Evolutionary conservation across 2,113 vertebrate species (phyloP), one percentile per base, ranked within the genome.

Genomic region (Pipa parva): DNA sequence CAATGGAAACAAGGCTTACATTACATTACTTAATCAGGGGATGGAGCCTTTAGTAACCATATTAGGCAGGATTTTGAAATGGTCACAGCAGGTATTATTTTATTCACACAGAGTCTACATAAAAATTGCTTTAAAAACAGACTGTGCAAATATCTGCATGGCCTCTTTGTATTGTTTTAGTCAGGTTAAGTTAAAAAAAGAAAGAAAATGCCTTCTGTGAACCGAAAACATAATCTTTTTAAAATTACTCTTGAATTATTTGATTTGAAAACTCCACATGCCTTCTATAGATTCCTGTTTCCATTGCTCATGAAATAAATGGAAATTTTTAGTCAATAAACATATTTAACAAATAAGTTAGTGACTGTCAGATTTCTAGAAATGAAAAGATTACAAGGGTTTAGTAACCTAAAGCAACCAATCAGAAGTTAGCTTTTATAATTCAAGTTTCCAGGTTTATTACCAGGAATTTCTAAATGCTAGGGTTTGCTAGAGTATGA

Each of bases 141-240:
- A n/a, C n/a, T 59, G 46, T 50, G 46, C 45, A 39, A 15, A 68
- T 36, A 28, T 52, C 65, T 56, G 42, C 46, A 68, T 52, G 65
- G 46, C 31, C 37, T 68, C 65, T 52, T 68, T 59, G 52, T 68
- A 68, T 60, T 68, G 56, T 59, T 59, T 49, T 56, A 49, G 27
- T 51, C 45, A 59, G 49, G 55, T 59, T 57, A 65, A 37, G 51
- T 57, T 29, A 56, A 56, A 57, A 51, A 52, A 49, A n/a, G 11
- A 6, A 17, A 15, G 17, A 52, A 68, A 50, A 52, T 39, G 24
- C 31, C 46, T 60, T 39, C 28, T 59, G 56, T 18, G 21, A 68
- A 68, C 59, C 39, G 50, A 50, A 59, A 50, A 51, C 46, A 60
- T 60, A 68, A 68, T 68, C 65, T 68, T 68, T 59, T 52, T 28